Conservation (phyloP, 2,888 invertebrate species). For the Fissipunctia ypsillon region DNA sequence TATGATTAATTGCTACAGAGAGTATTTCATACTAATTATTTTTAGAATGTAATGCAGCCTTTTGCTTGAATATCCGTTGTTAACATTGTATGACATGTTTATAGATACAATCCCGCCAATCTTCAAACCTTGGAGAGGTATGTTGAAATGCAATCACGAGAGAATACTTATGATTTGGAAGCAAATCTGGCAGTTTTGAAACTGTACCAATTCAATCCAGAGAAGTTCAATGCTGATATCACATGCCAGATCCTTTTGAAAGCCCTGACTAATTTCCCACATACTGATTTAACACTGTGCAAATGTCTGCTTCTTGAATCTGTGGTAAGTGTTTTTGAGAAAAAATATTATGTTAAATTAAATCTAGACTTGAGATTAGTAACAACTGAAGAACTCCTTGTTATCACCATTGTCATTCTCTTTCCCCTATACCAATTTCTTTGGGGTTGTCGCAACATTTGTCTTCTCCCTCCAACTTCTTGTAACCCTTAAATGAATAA, state of each 20-base stretch:
- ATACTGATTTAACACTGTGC: slow-evolving; percentile 99
- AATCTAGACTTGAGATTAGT: neutral
- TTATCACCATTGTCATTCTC: neutral
- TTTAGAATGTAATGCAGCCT: neutral
- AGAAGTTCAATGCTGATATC: slow-evolving; percentile 95
- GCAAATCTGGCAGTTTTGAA: slow-evolving; percentile 99
- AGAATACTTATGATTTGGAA: slow-evolving; percentile 98
- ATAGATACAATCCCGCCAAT: slow-evolving; percentile 99
- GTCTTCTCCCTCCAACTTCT: neutral
- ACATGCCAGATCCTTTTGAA: slow-evolving; percentile 98
- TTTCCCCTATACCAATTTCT: neutral
- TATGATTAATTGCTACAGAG: neutral
- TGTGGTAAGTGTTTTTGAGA: slow-evolving; percentile 78
- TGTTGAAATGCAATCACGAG: slow-evolving; percentile 97
- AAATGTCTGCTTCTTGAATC: slow-evolving; percentile 97
- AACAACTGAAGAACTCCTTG: neutral
- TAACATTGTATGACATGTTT: slow-evolving; percentile 30
- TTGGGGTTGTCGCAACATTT: neutral
- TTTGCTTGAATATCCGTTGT: neutral
- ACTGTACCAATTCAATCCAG: slow-evolving; percentile 98
- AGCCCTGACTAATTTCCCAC: slow-evolving; percentile 98
- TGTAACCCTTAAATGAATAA: neutral
- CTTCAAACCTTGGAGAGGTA: slow-evolving; percentile 97
- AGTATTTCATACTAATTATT: neutral
- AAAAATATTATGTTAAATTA: neutral